Evolutionary conservation across 1,140 invertebrate species (phyloP).

Genomic region (Drosophila setifemur): DNA sequence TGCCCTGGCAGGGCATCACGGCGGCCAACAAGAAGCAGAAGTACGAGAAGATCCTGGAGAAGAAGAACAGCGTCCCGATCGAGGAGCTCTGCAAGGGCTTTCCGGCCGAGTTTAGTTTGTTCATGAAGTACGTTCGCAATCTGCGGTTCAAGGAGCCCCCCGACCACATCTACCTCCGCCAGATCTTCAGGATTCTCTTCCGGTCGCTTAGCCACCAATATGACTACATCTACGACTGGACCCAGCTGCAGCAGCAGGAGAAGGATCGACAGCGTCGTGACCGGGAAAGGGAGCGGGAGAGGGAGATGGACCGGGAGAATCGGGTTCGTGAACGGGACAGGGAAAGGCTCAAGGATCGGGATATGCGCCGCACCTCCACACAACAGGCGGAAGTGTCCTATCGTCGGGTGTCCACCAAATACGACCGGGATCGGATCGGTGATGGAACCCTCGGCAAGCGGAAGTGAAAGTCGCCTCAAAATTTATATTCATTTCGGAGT

Average conservation of each 20-base stretch:
- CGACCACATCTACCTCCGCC: constrained; percentile 97
- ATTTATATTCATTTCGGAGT: constrained; percentile 11
- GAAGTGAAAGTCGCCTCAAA: no score
- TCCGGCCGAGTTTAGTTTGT: constrained; percentile 95
- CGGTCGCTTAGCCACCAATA: constrained; percentile 98
- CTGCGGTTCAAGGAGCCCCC: constrained; percentile 98
- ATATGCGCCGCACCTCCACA: not conserved
- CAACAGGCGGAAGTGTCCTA: not conserved
- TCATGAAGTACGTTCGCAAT: constrained; percentile 97
- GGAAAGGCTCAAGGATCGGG: not conserved
- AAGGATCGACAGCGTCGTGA: constrained; percentile 35
- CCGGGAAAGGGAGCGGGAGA: constrained; percentile 7
- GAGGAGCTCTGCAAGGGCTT: constrained; percentile 95
- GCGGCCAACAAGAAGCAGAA: constrained; percentile 98
- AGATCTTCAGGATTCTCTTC: constrained; percentile 97
- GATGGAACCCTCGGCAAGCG: constrained; percentile 9
- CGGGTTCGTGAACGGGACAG: not conserved
- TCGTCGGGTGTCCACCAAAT: not conserved
- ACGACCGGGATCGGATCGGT: constrained; percentile 13
- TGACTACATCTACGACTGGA: constrained; percentile 99
- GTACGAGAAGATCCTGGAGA: constrained; percentile 98
- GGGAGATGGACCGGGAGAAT: not conserved
- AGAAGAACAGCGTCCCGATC: constrained; percentile 97
- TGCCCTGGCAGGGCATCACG: constrained; percentile 98
- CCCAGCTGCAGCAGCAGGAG: constrained; percentile 87